A percentile compares a stretch with the other conserved stretches of the same genome.
phyloP scores from a whole-genome alignment of 2,797 vertebrate species.

The Balearica regulorum region DNA sequence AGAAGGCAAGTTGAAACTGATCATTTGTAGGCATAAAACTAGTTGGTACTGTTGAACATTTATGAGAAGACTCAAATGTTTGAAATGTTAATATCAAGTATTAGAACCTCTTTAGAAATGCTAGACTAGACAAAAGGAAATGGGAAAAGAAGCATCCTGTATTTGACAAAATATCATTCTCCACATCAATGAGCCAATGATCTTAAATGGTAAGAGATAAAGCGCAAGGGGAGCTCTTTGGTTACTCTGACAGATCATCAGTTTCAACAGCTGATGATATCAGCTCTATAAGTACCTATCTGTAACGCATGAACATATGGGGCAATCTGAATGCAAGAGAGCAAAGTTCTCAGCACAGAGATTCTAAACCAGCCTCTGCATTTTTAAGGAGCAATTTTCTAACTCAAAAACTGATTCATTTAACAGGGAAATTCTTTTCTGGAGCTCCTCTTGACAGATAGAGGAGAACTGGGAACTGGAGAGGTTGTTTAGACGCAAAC shows the following conservation, averaged over 20 bases:
- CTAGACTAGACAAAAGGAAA: neutral
- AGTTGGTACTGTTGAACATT: neutral
- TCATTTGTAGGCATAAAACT: neutral
- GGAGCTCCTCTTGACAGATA: neutral
- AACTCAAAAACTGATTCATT: neutral
- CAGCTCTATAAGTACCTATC: neutral
- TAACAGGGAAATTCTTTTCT: neutral
- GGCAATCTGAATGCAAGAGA: neutral
- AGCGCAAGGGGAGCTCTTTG: neutral
- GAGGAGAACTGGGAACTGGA: neutral
- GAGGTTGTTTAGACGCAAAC: neutral
- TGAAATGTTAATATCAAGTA: neutral
- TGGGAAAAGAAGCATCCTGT: neutral
- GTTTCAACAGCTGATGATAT: neutral
- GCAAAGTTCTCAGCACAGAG: neutral
- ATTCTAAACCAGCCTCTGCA: neutral
- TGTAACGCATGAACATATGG: fast-evolving
- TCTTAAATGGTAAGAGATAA: neutral
- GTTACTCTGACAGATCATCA: neutral
- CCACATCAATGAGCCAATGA: neutral
- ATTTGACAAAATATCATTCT: neutral
- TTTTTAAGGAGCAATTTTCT: neutral
- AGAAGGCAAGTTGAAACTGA: neutral
- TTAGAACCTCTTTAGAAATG: neutral
- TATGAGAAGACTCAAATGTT: neutral